Evolutionary conservation across 2,797 vertebrate genomes (phyloP).

Genomic region (Characodon lateralis): DNA sequence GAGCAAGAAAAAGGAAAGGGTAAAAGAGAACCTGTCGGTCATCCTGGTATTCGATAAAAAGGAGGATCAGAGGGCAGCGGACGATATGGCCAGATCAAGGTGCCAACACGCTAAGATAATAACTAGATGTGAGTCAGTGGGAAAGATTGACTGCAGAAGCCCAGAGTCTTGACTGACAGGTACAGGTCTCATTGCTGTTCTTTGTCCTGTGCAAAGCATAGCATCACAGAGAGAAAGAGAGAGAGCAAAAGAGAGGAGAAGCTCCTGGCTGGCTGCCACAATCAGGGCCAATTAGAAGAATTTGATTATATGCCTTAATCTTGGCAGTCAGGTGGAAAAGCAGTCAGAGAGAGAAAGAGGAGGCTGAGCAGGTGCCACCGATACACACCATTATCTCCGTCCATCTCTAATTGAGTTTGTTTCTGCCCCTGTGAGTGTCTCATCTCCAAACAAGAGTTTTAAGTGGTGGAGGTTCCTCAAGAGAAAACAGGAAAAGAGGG

Average conservation of each 20-base stretch:
- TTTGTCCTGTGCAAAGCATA: slow-evolving; percentile 11
- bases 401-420: slow-evolving; percentile 56
- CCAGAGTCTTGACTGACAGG: slow-evolving; percentile 60
- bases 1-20: not conserved
- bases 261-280: slow-evolving; percentile 39
- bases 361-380: slow-evolving; percentile 60
- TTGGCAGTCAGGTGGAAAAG: slow-evolving; percentile 66
- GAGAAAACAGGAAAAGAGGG: not conserved
- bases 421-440: slow-evolving; percentile 26
- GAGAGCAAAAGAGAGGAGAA: slow-evolving; percentile 28
- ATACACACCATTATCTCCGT: slow-evolving; percentile 58
- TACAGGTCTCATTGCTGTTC: slow-evolving; percentile 37
- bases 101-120: slow-evolving; percentile 39
- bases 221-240: slow-evolving; percentile 11
- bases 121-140: slow-evolving; percentile 39
- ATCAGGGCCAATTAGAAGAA: slow-evolving; percentile 66
- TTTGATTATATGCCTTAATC: slow-evolving; percentile 70
- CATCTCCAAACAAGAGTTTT: slow-evolving; percentile 12
- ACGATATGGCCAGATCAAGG: slow-evolving; percentile 34
- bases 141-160: slow-evolving; percentile 6
- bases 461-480: slow-evolving; percentile 11
- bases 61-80: slow-evolving; percentile 24
- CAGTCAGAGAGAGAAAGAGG: slow-evolving; percentile 48
- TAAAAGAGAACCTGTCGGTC: not conserved
- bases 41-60: slow-evolving; percentile 21